phyloP scores from a whole-genome alignment of 2,888 invertebrate species.

The Ichneumoninae sp. region DNA sequence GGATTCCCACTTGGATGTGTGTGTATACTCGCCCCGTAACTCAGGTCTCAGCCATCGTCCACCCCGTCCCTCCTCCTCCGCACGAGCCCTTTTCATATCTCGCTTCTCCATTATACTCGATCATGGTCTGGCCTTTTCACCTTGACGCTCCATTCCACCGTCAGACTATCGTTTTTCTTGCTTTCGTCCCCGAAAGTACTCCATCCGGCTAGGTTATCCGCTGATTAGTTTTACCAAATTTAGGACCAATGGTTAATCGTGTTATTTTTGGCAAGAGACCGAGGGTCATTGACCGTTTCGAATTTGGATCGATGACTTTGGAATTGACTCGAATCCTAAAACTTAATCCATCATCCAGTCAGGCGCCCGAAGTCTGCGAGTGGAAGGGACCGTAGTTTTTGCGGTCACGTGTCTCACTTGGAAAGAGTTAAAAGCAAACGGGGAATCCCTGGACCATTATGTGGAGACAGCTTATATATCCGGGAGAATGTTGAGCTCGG shows the following conservation, averaged over 20 bases:
- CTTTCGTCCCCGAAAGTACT: constrained; percentile 38
- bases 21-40: constrained; percentile 16
- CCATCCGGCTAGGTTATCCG: constrained; percentile 9
- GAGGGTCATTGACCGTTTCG: background rate
- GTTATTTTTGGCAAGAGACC: background rate
- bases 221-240: constrained; percentile 11
- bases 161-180: constrained; percentile 39
- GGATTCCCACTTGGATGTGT: constrained; percentile 8
- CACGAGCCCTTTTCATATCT: constrained; percentile 48
- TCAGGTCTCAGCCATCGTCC: constrained; percentile 49
- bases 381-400: background rate
- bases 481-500: constrained; percentile 15
- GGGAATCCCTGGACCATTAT: constrained; percentile 2
- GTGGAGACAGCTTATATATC: constrained; percentile 29
- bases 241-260: background rate
- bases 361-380: background rate
- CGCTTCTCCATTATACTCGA: constrained; percentile 56
- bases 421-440: constrained; percentile 2
- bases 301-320: background rate
- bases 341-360: constrained; percentile 1
- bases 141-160: constrained; percentile 35
- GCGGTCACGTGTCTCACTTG: background rate
- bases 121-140: constrained; percentile 40
- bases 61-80: constrained; percentile 3
- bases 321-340: background rate